A percentile compares a stretch with the other conserved stretches of the same genome.
These are phyloP conservation scores for Ormyrus labotus DNA, from an alignment of 2,888 invertebrate species.

Conservation along the genomic window DNA sequence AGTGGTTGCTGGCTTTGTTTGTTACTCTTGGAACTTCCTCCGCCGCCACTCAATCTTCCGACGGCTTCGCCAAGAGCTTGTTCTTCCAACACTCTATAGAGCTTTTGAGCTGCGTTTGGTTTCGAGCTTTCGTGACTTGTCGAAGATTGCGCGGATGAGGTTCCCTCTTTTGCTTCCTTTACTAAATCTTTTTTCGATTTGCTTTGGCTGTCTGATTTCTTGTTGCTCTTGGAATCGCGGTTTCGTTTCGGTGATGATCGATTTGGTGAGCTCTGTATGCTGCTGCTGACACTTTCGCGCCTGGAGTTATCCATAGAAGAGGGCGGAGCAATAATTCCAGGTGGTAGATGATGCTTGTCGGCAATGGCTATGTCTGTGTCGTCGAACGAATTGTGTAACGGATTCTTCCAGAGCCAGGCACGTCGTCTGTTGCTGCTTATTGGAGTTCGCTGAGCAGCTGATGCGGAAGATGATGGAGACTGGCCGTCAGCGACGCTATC, in stretches of 20 bases:
- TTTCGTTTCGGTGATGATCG: conserved; percentile 69
- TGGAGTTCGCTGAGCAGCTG: conserved; percentile 25
- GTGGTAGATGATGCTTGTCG: conserved; percentile 54
- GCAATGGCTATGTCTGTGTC: conserved; percentile 65
- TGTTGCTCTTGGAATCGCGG: conserved; percentile 52
- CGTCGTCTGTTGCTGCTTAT: conserved; percentile 64
- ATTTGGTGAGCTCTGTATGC: conserved; percentile 67
- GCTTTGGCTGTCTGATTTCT: background rate
- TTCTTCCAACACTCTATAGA: conserved; percentile 74
- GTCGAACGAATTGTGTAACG: conserved; percentile 66
- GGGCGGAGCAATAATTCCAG: conserved; percentile 60
- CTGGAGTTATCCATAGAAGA: conserved; percentile 68
- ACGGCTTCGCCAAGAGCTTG: conserved; percentile 70
- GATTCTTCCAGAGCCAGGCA: conserved; percentile 70
- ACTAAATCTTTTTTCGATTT: conserved; percentile 32
- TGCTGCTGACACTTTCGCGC: conserved; percentile 68
- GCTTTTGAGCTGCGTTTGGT: conserved; percentile 69
- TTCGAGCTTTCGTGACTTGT: conserved; percentile 61
- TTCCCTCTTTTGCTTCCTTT: conserved; percentile 22
- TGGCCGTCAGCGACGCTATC: conserved; percentile 57
- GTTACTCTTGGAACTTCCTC: conserved; percentile 5
- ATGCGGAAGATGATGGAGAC: conserved; percentile 16
- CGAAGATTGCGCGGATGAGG: too few species aligned
- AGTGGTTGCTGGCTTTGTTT: conserved; percentile 7
- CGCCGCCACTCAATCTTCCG: conserved; percentile 3